A percentile compares a stretch with the other conserved stretches of the same genome.
These are phyloP conservation scores for Anolis carolinensis DNA, from an alignment of 2,113 vertebrate species.

Conservation along the genomic window DNA sequence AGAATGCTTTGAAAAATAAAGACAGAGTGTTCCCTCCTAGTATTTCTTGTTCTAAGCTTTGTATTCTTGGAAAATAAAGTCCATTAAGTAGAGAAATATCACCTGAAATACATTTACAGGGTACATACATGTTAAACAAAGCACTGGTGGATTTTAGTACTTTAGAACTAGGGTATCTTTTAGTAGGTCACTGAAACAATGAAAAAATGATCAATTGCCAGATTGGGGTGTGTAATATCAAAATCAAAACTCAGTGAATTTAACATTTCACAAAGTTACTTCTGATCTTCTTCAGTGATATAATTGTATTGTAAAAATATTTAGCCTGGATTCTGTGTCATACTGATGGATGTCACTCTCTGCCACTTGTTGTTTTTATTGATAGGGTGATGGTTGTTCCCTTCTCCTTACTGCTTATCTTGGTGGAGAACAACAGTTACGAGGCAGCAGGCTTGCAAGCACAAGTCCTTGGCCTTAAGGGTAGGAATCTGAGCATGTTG, in stretches of 20 bases:
- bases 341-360: too few relatives aligned
- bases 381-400: too few relatives aligned
- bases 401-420: too few relatives aligned
- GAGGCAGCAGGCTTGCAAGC: too few relatives aligned
- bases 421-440: too few relatives aligned
- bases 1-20: conserved; percentile 27
- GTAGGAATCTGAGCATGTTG: too few relatives aligned
- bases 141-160: neutral
- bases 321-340: too few relatives aligned
- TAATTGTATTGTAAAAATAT: neutral
- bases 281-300: neutral
- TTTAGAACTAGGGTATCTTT: neutral
- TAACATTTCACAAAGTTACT: neutral
- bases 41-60: conserved; percentile 1
- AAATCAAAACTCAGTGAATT: neutral
- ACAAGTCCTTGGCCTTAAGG: too few relatives aligned
- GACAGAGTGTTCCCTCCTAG: conserved; percentile 14
- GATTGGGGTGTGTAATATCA: too few relatives aligned
- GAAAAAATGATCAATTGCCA: neutral
- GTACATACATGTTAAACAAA: neutral
- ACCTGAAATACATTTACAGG: neutral
- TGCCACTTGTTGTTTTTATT: too few relatives aligned
- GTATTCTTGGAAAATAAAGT: conserved; percentile 28
- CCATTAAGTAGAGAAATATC: conserved; percentile 6
- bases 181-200: neutral